Conservation (phyloP, 2,797 vertebrate genomes). For the Coreius guichenoti region DNA sequence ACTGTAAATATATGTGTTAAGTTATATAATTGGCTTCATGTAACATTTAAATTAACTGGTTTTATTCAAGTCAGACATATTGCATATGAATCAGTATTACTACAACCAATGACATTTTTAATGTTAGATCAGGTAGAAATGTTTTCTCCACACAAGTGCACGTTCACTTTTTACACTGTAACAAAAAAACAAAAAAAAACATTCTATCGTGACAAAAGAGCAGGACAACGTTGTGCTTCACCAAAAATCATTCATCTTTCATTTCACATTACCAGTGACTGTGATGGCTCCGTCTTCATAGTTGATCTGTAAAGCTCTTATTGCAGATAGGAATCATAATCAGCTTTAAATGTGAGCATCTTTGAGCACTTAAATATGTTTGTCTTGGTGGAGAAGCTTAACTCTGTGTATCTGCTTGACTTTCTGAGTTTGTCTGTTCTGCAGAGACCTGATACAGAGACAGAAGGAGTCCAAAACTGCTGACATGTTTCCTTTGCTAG, state of each 20-base stretch:
- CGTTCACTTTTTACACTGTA: background rate
- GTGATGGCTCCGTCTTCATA: background rate
- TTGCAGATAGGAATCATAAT: slow-evolving; percentile 44
- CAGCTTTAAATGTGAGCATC: slow-evolving; percentile 45
- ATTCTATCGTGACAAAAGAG: background rate
- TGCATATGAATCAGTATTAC: background rate
- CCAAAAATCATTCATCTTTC: background rate
- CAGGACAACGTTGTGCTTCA: background rate
- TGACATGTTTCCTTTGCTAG: slow-evolving; percentile 68
- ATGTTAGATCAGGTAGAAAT: background rate
- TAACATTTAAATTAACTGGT: background rate
- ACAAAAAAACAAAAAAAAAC: background rate
- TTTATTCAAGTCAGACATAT: background rate
- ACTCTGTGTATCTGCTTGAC: slow-evolving; percentile 73
- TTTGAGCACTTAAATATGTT: slow-evolving; percentile 79
- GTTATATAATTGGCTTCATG: background rate
- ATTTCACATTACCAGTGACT: background rate
- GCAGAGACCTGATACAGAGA: slow-evolving; percentile 55
- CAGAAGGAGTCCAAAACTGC: slow-evolving; percentile 65
- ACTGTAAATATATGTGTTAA: background rate
- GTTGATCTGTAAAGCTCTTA: slow-evolving; percentile 7
- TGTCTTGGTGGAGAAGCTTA: slow-evolving; percentile 81
- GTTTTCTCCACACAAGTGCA: background rate
- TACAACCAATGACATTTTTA: background rate
- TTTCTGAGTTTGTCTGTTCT: slow-evolving; percentile 67